A percentile compares a stretch with the other conserved stretches of the same genome.
Conservation (phyloP, 2,113 vertebrate species). For the Corynorhinus townsendii region DNA sequence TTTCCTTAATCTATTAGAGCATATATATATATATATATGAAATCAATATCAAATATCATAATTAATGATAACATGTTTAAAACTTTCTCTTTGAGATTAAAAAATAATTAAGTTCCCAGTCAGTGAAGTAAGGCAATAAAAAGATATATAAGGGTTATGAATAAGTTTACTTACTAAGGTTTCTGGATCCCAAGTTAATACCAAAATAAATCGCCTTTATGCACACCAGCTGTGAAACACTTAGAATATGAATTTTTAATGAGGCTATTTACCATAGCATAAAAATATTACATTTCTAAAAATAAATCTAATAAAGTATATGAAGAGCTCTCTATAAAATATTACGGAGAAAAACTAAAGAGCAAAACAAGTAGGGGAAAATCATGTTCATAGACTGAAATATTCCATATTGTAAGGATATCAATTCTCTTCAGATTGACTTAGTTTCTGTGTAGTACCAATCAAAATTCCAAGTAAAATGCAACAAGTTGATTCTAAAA, state of each 20-base stretch:
- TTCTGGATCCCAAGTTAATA: neutral
- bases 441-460: neutral
- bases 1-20: neutral
- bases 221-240: neutral
- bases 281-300: neutral
- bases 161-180: neutral
- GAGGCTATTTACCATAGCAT: neutral
- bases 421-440: neutral
- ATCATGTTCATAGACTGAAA: neutral
- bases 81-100: neutral
- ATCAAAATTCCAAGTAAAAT: neutral
- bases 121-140: neutral
- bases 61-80: neutral
- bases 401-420: neutral
- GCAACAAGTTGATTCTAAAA: neutral
- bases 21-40: neutral
- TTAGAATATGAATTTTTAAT: neutral
- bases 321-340: neutral
- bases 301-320: neutral
- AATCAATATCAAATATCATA: neutral
- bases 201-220: neutral
- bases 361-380: neutral
- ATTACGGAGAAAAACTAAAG: neutral
- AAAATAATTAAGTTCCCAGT: neutral
- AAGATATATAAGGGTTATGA: neutral